These are phyloP conservation scores for Gulo gulo DNA, from an alignment of 2,113 vertebrate genomes.

Conservation along the genomic window DNA sequence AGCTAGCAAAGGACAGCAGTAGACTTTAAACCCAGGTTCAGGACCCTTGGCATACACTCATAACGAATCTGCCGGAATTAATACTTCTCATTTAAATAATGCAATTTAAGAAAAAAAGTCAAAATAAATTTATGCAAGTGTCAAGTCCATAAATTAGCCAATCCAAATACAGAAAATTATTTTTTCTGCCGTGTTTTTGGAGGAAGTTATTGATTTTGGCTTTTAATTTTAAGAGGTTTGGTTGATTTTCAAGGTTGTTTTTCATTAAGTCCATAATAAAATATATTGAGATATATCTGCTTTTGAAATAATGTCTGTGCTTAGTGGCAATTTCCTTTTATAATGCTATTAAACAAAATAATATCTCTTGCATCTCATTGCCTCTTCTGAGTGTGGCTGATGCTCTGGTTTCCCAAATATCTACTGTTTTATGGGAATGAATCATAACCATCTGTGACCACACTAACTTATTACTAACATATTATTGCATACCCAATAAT, in stretches of 20 bases:
- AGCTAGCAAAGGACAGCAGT: background rate
- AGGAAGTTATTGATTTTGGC: background rate
- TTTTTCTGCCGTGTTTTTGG: background rate
- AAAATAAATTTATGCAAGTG: background rate
- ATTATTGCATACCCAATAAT: background rate
- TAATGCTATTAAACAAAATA: background rate
- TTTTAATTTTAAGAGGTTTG: background rate
- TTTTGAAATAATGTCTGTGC: background rate
- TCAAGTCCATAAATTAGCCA: background rate
- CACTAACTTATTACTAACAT: background rate
- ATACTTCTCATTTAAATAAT: background rate
- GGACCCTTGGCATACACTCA: background rate
- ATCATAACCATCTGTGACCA: background rate
- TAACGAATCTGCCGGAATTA: background rate
- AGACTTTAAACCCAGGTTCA: background rate
- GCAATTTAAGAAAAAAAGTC: background rate
- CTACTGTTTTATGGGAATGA: background rate
- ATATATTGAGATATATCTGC: background rate
- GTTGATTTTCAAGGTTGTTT: background rate
- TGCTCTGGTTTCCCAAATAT: background rate
- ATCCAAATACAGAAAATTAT: background rate
- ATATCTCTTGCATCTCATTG: background rate
- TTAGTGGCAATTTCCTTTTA: background rate
- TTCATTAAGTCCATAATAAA: background rate
- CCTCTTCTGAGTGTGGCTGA: background rate